A percentile compares a stretch with the other conserved stretches of the same genome.
Evolutionary conservation across 1,140 invertebrate species (phyloP).

Genomic region (Lordiphosa clarofinis): DNA sequence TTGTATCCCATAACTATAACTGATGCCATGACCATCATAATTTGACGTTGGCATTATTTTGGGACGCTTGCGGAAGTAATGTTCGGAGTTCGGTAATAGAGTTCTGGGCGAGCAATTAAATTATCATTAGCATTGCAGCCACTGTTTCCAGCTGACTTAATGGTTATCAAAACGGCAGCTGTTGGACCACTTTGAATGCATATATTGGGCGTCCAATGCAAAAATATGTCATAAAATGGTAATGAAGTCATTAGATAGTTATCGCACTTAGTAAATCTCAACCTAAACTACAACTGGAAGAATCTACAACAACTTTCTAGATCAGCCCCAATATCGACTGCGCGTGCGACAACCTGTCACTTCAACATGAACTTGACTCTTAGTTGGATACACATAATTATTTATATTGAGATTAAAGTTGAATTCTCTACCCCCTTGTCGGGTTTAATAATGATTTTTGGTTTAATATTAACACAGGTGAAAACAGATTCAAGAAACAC

Average conservation of each 20-base stretch:
- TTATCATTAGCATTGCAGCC: slow-evolving; percentile 36
- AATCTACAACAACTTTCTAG: slow-evolving; percentile 4
- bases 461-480: too few species aligned
- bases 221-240: slow-evolving; percentile 41
- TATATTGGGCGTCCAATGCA: slow-evolving; percentile 36
- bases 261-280: slow-evolving; percentile 16
- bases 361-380: not conserved
- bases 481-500: too few species aligned
- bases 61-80: slow-evolving; percentile 44
- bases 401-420: not conserved
- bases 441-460: too few species aligned
- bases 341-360: not conserved
- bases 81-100: slow-evolving; percentile 27
- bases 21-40: slow-evolving; percentile 22
- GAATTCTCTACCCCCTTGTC: not conserved
- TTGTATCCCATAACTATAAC: slow-evolving; percentile 9
- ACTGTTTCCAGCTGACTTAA: slow-evolving; percentile 4
- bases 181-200: slow-evolving; percentile 14
- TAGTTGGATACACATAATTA: slow-evolving; percentile 6
- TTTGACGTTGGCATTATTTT: not conserved
- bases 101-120: slow-evolving; percentile 47
- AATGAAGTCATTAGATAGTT: slow-evolving; percentile 48
- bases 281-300: slow-evolving; percentile 11
- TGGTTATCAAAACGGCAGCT: slow-evolving; percentile 9
- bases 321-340: not conserved